Evolutionary conservation across 2,113 vertebrate genomes (phyloP).

Genomic region (Atlantisia rogersi): DNA sequence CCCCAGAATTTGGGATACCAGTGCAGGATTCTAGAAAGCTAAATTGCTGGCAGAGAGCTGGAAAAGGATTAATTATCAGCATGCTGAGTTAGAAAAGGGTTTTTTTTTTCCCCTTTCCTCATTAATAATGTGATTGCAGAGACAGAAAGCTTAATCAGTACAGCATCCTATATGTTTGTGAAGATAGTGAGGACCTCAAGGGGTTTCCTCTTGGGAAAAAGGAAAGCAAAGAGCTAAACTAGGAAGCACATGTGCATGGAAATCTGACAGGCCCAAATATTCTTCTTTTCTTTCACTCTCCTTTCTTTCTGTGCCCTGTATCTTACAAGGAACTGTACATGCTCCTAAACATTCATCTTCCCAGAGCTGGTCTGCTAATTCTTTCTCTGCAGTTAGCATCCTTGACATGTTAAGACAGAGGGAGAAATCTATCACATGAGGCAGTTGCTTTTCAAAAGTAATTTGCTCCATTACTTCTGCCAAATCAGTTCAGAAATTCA

Average conservation of each 20-base stretch:
- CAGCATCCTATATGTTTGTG: background rate
- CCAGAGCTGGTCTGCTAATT: background rate
- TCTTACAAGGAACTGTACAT: background rate
- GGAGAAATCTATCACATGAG: background rate
- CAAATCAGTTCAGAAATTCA: background rate
- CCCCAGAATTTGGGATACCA: background rate
- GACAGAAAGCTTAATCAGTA: background rate
- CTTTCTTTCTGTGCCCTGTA: background rate
- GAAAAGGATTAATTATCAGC: background rate
- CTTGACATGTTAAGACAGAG: background rate
- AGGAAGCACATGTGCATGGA: background rate
- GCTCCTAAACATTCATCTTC: background rate
- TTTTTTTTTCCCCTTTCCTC: background rate
- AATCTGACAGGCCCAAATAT: background rate
- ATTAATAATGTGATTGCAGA: background rate
- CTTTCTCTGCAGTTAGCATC: background rate
- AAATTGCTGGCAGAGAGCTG: background rate
- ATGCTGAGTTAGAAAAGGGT: background rate
- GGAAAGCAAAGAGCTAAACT: background rate
- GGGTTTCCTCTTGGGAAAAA: background rate
- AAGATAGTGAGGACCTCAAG: background rate
- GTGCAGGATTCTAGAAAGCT: background rate
- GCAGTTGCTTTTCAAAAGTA: background rate
- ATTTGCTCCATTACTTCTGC: background rate
- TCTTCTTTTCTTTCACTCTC: background rate